phyloP scores from a whole-genome alignment of 2,888 invertebrate genomes.

The Odontocolon sp. region DNA sequence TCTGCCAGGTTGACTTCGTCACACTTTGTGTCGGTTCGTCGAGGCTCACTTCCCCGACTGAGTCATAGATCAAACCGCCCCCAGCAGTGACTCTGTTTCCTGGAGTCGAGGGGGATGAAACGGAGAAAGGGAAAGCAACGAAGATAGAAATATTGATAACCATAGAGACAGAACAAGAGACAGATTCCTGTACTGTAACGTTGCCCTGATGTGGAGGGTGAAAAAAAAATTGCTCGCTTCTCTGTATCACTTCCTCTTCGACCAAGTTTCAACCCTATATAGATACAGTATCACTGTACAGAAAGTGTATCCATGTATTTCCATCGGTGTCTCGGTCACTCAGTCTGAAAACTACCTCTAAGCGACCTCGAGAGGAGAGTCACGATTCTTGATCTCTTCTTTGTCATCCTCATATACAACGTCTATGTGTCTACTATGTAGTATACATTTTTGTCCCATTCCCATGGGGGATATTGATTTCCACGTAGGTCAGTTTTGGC shows the following conservation, averaged over 20 bases:
- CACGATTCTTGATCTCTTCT: slow-evolving; percentile 20
- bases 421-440: slow-evolving; percentile 38
- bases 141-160: not conserved
- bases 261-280: not conserved
- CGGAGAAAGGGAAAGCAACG: slow-evolving; percentile 11
- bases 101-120: slow-evolving; percentile 14
- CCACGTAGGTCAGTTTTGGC: slow-evolving; percentile 69
- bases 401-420: not conserved
- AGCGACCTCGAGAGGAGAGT: slow-evolving; percentile 20
- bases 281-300: not conserved
- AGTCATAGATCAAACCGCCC: slow-evolving; percentile 74
- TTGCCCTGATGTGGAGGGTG: slow-evolving; percentile 54
- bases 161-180: slow-evolving; percentile 26
- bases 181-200: slow-evolving; percentile 35
- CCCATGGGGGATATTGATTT: slow-evolving; percentile 70
- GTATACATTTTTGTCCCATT: slow-evolving; percentile 29
- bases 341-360: not conserved
- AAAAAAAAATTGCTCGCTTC: too few relatives aligned
- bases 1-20: slow-evolving; percentile 26
- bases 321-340: slow-evolving; percentile 11
- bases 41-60: slow-evolving; percentile 73
- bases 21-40: slow-evolving; percentile 65
- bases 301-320: slow-evolving; percentile 1
- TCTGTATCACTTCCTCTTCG: slow-evolving; percentile 12
- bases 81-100: slow-evolving; percentile 1